A percentile compares a stretch with the other conserved stretches of the same genome.
Evolutionary conservation across 2,888 invertebrate species (phyloP).

Genomic region (Ophioninae sp.): DNA sequence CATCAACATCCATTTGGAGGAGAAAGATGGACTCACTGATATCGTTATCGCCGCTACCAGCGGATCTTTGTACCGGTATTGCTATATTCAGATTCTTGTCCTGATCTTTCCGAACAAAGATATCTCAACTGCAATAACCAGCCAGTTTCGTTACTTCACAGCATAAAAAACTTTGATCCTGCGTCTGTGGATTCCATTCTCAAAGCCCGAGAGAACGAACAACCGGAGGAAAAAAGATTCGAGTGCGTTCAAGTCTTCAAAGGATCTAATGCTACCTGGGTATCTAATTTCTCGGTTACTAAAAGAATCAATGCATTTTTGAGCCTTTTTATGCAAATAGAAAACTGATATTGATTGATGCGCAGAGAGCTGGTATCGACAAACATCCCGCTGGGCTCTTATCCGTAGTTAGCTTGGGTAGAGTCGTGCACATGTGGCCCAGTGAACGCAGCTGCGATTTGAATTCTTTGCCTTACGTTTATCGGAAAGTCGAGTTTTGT

Average conservation of each 20-base stretch:
- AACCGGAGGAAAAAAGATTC: constrained; percentile 58
- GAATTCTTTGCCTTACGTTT: constrained; percentile 62
- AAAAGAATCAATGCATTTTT: not conserved
- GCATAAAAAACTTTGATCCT: constrained; percentile 57
- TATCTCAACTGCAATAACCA: not conserved
- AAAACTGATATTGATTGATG: not conserved
- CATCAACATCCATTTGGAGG: constrained; percentile 66
- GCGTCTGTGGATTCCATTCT: constrained; percentile 59
- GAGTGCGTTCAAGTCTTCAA: constrained; percentile 63
- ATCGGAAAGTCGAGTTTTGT: constrained; percentile 70
- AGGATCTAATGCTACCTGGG: constrained; percentile 51
- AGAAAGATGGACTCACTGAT: constrained; percentile 52
- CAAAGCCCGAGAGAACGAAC: constrained; percentile 51
- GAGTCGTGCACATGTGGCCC: constrained; percentile 70
- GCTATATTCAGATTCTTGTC: not conserved
- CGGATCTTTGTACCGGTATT: constrained; percentile 70
- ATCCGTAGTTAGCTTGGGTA: constrained; percentile 67
- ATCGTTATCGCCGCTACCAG: constrained; percentile 65
- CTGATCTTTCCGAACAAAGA: not conserved
- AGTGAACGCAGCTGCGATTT: constrained; percentile 56
- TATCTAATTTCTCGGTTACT: not conserved
- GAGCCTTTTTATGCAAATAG: not conserved
- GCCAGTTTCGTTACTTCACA: not conserved
- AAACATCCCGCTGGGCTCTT: constrained; percentile 44
- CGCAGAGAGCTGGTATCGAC: constrained; percentile 65